Base-by-base conservation (phyloP, 2,113 vertebrate genomes). In the Hirundichthys speculiger region DNA sequence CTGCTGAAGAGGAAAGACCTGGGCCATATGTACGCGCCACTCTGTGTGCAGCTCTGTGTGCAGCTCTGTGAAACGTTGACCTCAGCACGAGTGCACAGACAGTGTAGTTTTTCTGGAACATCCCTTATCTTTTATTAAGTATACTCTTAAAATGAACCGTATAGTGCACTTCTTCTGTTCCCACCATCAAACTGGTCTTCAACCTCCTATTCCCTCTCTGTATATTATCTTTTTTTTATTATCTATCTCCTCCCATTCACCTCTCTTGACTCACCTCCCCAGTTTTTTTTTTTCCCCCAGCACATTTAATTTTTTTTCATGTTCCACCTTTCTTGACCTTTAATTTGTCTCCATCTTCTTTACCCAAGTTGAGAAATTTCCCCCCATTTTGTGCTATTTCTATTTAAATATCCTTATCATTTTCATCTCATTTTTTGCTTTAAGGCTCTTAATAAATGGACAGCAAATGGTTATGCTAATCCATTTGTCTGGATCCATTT, bases 401-500 rank as follows among this genome's bases (percentile, higher is more conserved):
- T 18, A 34, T 71, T 53, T 16, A 16, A 57, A 55, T 27, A 6
- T 73, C 9, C 20, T 24, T 41, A 50, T 79, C 64, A 19, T 27
- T 53, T 4, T 51, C 12, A 25, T 39, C 48, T 8, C 4, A 16
- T 54, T 49, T 34, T 13, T 57, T 67, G 45, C 39, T 60, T 64
- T 7, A 48, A 61, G 52, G 41, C 49, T 43, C 56, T 56, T 27
- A 30, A 54, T 38, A 56, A 71, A 74, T 48, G 58, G 51, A 47
- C 43, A 54, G 40, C 55, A 34, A 47, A 43, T 34, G 20, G 57
- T 73, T 69, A 51, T 47, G 51, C 77, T 78, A 41, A 64, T 76
- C 61, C 61, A 55, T 76, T 74, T 64, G 49, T 56, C 41, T 69
- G 55, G 69, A 74, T 85, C 73, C 69, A 64, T 89, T 82, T 88